Evolutionary conservation across 2,113 vertebrate species (phyloP).

Genomic region (Lamprologus ornatipinnis): DNA sequence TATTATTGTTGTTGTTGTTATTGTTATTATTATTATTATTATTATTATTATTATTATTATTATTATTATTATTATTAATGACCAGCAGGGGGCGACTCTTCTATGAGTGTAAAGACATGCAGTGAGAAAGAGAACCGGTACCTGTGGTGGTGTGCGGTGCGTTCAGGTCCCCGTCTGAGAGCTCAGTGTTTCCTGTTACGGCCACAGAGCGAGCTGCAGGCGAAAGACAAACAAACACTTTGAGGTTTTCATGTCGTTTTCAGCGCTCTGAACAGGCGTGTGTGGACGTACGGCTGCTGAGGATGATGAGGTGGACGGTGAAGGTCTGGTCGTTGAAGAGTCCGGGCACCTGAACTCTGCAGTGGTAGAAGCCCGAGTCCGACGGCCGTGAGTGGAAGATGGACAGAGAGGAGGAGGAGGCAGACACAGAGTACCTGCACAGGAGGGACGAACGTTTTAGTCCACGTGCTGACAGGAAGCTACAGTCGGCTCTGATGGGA

Average conservation of each 20-base stretch:
- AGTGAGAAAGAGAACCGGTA: neutral
- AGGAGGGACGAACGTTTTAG: neutral
- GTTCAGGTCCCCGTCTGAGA: neutral
- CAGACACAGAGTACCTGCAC: slow-evolving; percentile 9
- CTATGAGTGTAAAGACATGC: neutral
- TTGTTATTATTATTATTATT: accelerated
- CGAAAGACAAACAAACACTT: neutral
- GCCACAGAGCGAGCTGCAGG: neutral
- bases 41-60: accelerated
- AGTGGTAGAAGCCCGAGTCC: slow-evolving; percentile 64
- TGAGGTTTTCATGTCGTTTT: neutral
- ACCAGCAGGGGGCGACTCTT: neutral
- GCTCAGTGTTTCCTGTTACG: neutral
- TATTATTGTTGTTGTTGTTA: accelerated
- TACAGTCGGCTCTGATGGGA: neutral
- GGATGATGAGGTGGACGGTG: slow-evolving; percentile 49
- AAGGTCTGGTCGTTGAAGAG: slow-evolving; percentile 60
- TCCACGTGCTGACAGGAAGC: neutral
- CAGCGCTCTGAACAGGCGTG: neutral
- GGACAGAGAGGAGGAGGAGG: slow-evolving; percentile 36
- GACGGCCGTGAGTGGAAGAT: neutral
- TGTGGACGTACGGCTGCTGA: slow-evolving; percentile 8
- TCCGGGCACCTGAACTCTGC: slow-evolving; percentile 59
- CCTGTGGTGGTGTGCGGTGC: neutral
- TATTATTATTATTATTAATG: neutral